phyloP scores from a whole-genome alignment of 2,797 vertebrate species.

The Scarus forsteni region DNA sequence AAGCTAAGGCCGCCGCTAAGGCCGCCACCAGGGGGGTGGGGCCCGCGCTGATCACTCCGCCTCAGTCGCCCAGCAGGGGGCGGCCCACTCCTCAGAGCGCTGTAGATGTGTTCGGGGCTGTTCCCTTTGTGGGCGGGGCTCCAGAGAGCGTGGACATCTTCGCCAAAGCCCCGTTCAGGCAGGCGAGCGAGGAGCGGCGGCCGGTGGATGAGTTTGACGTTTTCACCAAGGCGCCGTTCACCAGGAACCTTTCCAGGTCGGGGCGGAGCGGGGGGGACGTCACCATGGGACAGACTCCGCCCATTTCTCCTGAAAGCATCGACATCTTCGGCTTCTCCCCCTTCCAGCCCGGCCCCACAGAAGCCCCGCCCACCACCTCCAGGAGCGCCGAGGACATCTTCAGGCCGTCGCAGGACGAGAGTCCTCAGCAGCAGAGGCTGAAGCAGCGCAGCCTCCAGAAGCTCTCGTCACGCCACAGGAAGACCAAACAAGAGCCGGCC shows the following conservation, averaged over 20 bases:
- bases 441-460: constrained; percentile 94
- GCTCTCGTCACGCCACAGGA: constrained; percentile 91
- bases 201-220: constrained; percentile 90
- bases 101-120: constrained; percentile 84
- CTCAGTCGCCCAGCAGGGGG: constrained; percentile 47
- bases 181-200: constrained; percentile 71
- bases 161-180: constrained; percentile 82
- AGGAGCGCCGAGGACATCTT: constrained; percentile 90
- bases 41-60: constrained; percentile 29
- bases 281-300: constrained; percentile 75
- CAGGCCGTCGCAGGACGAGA: constrained; percentile 87
- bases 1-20: constrained; percentile 2
- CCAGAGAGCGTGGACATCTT: constrained; percentile 72
- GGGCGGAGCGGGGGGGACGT: constrained; percentile 61
- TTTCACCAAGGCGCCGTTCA: constrained; percentile 96
- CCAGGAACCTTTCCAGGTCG: constrained; percentile 84
- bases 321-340: constrained; percentile 94
- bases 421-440: constrained; percentile 89
- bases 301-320: constrained; percentile 80
- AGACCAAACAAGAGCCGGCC: constrained; percentile 89
- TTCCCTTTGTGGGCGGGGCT: constrained; percentile 86
- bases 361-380: constrained; percentile 61
- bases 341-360: constrained; percentile 84
- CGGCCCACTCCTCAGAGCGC: not conserved
- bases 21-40: constrained; percentile 22